Evolutionary conservation across 1,140 invertebrate genomes (phyloP), one percentile per base, ranked within the genome.

Genomic region (Nasonia giraulti): DNA sequence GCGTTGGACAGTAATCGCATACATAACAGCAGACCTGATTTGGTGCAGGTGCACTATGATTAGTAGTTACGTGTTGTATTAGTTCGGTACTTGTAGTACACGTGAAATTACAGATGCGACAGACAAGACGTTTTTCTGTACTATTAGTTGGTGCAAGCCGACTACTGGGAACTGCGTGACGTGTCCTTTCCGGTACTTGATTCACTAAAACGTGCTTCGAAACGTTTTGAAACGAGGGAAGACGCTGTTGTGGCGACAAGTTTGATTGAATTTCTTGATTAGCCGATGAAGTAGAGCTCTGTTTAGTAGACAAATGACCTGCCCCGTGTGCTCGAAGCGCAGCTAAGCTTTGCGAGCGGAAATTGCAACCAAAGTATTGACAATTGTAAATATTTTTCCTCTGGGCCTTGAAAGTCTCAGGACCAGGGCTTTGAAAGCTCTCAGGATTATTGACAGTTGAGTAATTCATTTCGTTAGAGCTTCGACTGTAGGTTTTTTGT

Each of bases 1-100:
- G 86, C 2, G 78, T 80, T 2, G 79, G 6, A 68, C 86, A 87
- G 31, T 85, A 87, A 75, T 87, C 86, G 17, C 86, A 87, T 17
- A 87, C 55, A 50, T 81, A 87, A 37, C 84, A 87, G 40, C 82
- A 83, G 6, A 73, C 55, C 27, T 74, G 47, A 14, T 0, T 55
- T n/a, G 79, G 62, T 5, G 14, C 7, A 5, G 55, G 12, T 17
- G 31, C 0, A 68, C n/a, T 80, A 27, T 83, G 85, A 12, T n/a
- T 69, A 10, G 33, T 40, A 1, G 31, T 8, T 8, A 80, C 23
- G 17, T 86, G 85, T 23, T 80, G 55, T 2, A 83, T 11, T 17
- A 86, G 50, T 75, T 83, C 85, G 3, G 1, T 20, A 14, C 62
- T 74, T 5, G 85, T n/a, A 12, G 0, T 17, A 40, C 14, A 85